A percentile compares a stretch with the other conserved stretches of the same genome.
Evolutionary conservation across 2,113 vertebrate genomes (phyloP).

Genomic region (pig (Sus scrofa)): DNA sequence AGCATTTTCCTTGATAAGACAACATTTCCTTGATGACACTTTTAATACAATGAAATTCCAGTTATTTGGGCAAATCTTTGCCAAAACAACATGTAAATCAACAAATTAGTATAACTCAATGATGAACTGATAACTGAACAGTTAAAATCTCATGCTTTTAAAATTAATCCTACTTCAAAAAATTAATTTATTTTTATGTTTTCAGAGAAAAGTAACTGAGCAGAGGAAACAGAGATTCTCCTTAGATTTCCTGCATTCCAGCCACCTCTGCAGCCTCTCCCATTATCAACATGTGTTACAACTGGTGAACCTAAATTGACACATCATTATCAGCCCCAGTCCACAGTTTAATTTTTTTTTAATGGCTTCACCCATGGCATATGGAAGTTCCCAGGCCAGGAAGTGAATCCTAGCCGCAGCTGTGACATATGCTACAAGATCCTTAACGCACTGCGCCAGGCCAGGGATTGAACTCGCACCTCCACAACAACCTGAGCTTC

Average conservation of each 20-base stretch:
- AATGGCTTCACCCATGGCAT: no score
- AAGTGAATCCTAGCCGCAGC: no score
- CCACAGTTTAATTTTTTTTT: not conserved
- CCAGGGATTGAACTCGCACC: no score
- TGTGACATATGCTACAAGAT: no score
- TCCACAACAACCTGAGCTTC: no score
- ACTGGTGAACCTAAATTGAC: not conserved
- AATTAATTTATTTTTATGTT: not conserved
- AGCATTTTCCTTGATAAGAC: not conserved
- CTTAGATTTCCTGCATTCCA: not conserved
- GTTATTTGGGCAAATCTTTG: not conserved
- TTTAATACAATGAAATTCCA: not conserved
- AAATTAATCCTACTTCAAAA: not conserved
- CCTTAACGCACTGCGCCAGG: no score
- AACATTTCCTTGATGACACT: not conserved
- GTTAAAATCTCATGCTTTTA: not conserved
- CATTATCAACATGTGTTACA: not conserved
- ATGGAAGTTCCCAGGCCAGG: no score
- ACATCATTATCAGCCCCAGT: not conserved
- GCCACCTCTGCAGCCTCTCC: not conserved
- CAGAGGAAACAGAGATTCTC: not conserved
- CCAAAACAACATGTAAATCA: not conserved
- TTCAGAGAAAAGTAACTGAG: not conserved
- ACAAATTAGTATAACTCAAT: not conserved
- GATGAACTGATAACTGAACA: not conserved